phyloP scores from a whole-genome alignment of 2,113 vertebrate species.

The rabbit (Oryctolagus cuniculus) region mOryCun1.1 NC_091449.1:61783501-61784000 shows the following conservation, averaged over 20 bases:
- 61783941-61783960: neutral
- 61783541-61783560: neutral
- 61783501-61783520: conserved; percentile 24
- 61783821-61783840: neutral
- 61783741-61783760: neutral
- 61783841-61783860: neutral
- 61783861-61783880: neutral
- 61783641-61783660: neutral
- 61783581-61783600: neutral
- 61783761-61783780: neutral
- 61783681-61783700: neutral
- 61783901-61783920: neutral
- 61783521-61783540: neutral
- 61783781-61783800: neutral
- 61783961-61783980: neutral
- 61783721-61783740: neutral
- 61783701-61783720: neutral
- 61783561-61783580: neutral
- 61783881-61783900: neutral
- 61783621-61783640: neutral
- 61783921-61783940: neutral
- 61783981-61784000: neutral
- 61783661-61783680: neutral
- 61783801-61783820: neutral
- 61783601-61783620: neutral